Base-by-base conservation (phyloP, 2,888 invertebrate genomes). In the Diaprepes abbreviatus region DNA sequence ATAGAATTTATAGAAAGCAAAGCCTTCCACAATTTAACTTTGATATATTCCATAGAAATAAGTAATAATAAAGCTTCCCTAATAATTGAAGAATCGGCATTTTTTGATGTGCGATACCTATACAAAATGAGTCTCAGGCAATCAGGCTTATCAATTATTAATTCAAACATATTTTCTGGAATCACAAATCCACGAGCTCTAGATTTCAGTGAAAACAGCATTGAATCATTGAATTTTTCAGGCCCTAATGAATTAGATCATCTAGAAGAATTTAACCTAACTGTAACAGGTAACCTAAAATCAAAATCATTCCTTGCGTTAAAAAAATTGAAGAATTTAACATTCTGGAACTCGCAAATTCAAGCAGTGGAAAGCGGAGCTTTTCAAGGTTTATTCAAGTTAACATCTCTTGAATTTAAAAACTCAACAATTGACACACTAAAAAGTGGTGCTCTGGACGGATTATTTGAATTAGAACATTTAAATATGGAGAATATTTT, bases 1-100 rank as follows among this genome's bases (percentile, higher is more conserved):
- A 19, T 43, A 1, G 21, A 43, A 43, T 21, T 43, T 9, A 43
- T 43, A 19, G 5, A 43, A 21, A 1, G 1, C 1, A 16, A n/a
- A 43, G 43, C 43, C 2, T 43, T 43, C 21, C n/a, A 43, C 21
- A 43, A 43, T 21, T 43, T 43, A n/a, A n/a, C 2, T 21, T n/a
- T 1, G 4, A 2, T 43, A 19, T 2, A n/a, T 5, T 12, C 6
- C 19, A 6, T 45, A 24, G 6, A 24, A 2, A 24, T 45, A 24
- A 12, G 24, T 12, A 12, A 45, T n/a, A 24, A 21, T 9, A 21
- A 24, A 1, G 45, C 24, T 6, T 1, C 4, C 1, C 4, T 45
- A 24, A 45, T 6, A 21, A 45, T 45, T 24, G 45, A 45, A 24
- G 9, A 45, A 4, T 7, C 3, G 2, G 45, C 24, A 6, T 45